These are phyloP conservation scores for Corydoras sp. DNA, from an alignment of 2,113 vertebrate species.

Conservation along the genomic window DNA sequence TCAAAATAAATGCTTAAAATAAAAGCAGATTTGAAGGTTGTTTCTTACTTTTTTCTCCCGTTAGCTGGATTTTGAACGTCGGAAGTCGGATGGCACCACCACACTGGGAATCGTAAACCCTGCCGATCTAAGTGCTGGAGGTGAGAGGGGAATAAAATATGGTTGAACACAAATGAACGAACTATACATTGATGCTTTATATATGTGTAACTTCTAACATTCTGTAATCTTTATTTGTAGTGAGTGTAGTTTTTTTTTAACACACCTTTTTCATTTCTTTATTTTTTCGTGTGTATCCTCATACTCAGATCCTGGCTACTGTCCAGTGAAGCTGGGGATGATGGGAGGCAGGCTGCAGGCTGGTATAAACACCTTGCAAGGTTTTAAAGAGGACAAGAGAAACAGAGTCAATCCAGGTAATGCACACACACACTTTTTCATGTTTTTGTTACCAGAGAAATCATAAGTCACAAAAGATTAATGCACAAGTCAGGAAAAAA, in stretches of 20 bases:
- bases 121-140: conserved; percentile 76
- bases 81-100: conserved; percentile 86
- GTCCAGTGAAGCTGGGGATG: conserved; percentile 85
- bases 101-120: conserved; percentile 87
- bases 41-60: conserved; percentile 11
- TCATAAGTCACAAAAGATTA: no score
- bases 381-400: conserved; percentile 96
- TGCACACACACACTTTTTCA: conserved; percentile 1
- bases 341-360: conserved; percentile 85
- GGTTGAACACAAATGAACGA: no score
- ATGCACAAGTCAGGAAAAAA: no score
- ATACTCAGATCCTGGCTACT: conserved; percentile 80
- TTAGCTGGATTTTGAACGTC: conserved; percentile 84
- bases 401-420: conserved; percentile 88
- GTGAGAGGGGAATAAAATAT: conserved; percentile 51
- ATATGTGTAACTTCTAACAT: no score
- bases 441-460: neutral
- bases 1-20: no score
- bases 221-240: neutral
- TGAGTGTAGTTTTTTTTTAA: neutral
- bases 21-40: no score
- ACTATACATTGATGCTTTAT: no score
- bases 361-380: conserved; percentile 87
- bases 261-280: no score
- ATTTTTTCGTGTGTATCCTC: neutral